These are phyloP conservation scores for Lytechinus variegatus DNA, from an alignment of 35 echinoderm and acorn worm species.

Conservation along the genomic window DNA sequence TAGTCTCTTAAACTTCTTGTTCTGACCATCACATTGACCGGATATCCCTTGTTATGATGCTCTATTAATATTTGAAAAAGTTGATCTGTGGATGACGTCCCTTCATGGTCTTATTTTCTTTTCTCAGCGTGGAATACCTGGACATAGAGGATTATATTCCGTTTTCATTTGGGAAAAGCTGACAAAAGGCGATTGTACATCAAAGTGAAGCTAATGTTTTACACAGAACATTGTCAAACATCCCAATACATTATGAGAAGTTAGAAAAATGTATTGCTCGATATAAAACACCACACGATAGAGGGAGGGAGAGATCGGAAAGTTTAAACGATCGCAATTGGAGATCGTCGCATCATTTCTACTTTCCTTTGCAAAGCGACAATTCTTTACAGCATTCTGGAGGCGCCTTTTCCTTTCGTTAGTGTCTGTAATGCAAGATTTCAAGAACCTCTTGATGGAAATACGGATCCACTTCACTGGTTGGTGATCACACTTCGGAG, in stretches of 20 bases:
- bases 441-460: not conserved
- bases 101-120: not conserved
- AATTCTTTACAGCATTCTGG: not conserved
- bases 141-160: not conserved
- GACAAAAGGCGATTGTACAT: not conserved
- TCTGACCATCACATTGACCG: conserved; percentile 1
- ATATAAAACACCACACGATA: not conserved
- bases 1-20: not conserved
- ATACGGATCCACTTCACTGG: not conserved
- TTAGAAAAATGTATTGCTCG: not conserved
- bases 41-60: not conserved
- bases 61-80: not conserved
- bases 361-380: not conserved
- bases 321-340: not conserved
- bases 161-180: not conserved
- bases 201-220: not conserved
- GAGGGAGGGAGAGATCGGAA: not conserved
- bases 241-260: not conserved
- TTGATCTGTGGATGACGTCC: not conserved
- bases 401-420: not conserved
- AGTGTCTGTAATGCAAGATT: not conserved
- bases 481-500: not conserved
- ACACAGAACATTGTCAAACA: not conserved
- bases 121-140: not conserved
- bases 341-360: not conserved